These are phyloP conservation scores for Macaria liturata DNA, from an alignment of 2,888 invertebrate species.

Conservation along the genomic window DNA sequence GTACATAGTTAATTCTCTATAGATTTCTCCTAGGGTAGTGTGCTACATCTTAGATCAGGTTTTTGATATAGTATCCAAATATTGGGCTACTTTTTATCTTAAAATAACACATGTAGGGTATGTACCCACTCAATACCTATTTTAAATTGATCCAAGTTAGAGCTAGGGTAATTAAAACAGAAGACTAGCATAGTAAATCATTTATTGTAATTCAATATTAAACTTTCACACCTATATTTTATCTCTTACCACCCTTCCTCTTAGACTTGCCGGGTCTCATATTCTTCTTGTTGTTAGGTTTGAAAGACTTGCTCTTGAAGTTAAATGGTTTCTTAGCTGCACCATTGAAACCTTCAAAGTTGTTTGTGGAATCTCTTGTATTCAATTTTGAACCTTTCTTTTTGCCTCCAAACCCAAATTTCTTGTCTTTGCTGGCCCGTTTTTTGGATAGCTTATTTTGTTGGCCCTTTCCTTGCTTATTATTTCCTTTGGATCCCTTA, in stretches of 20 bases:
- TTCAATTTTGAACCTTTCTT: conserved; percentile 95
- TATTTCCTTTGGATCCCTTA: conserved; percentile 54
- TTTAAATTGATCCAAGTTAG: too few relatives aligned
- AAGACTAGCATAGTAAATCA: not conserved
- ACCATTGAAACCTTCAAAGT: conserved; percentile 84
- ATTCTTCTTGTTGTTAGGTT: conserved; percentile 68
- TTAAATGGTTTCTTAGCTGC: conserved; percentile 63
- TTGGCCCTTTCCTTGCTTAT: conserved; percentile 51
- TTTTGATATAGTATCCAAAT: too few relatives aligned
- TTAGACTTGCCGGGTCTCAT: conserved; percentile 83
- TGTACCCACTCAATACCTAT: too few relatives aligned
- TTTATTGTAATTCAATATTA: conserved; percentile 15
- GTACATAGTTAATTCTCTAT: too few relatives aligned
- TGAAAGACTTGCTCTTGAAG: conserved; percentile 69
- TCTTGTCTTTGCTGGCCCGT: conserved; percentile 89
- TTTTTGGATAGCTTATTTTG: conserved; percentile 68
- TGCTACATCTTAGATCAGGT: too few relatives aligned
- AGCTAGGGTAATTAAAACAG: too few relatives aligned
- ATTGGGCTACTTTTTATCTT: too few relatives aligned
- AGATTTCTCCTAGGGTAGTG: too few relatives aligned
- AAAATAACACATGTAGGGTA: too few relatives aligned
- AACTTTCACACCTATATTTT: conserved; percentile 26
- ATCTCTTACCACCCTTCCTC: conserved; percentile 67
- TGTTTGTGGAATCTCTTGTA: conserved; percentile 90
- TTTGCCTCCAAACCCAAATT: conserved; percentile 97